Conservation (phyloP, 2,797 vertebrate species). For the Tinamus major region DNA sequence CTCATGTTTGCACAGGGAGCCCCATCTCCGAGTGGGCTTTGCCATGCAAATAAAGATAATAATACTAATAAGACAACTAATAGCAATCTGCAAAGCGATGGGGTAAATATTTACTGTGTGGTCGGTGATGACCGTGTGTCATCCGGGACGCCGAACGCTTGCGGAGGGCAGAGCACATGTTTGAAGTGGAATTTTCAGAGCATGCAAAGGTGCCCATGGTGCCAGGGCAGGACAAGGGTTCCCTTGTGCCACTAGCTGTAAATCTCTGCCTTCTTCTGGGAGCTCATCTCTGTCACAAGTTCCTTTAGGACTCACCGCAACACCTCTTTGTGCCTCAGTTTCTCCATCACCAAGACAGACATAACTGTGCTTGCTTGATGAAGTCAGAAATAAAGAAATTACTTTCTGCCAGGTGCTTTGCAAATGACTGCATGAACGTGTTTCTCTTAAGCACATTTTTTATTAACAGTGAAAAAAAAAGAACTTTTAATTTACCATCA, state of each 20-base stretch:
- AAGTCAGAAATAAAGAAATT: not conserved
- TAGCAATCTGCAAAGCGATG: accelerated
- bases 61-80: not conserved
- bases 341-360: not conserved
- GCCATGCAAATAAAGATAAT: not conserved
- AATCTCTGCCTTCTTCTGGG: not conserved
- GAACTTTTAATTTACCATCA: conserved; percentile 47
- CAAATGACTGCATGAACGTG: not conserved
- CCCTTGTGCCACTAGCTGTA: not conserved
- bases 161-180: not conserved
- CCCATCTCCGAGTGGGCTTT: not conserved
- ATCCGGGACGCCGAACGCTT: accelerated
- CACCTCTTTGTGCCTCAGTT: not conserved
- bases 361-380: not conserved
- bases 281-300: accelerated
- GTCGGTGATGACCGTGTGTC: not conserved
- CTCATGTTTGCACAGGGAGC: not conserved
- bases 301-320: accelerated
- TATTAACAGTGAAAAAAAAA: conserved; percentile 33
- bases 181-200: not conserved
- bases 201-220: not conserved
- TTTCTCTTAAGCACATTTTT: not conserved
- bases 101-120: conserved; percentile 35
- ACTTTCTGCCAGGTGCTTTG: not conserved
- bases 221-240: not conserved